phyloP scores from a whole-genome alignment of 2,113 vertebrate species.

The Archocentrus centrarchus region DNA sequence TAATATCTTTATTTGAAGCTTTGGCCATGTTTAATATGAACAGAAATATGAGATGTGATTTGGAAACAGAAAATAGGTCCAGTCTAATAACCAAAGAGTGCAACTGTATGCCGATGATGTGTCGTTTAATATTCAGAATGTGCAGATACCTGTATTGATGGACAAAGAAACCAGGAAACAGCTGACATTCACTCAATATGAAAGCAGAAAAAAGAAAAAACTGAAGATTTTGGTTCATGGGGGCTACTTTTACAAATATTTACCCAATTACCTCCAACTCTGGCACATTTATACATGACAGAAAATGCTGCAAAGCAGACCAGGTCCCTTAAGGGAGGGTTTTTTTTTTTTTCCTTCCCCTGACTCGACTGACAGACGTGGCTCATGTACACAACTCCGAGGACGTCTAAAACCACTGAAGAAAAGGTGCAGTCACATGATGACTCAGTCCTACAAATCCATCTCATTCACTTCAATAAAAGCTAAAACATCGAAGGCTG shows the following conservation, averaged over 20 bases:
- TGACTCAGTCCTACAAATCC: neutral
- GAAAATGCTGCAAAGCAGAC: neutral
- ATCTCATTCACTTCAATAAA: neutral
- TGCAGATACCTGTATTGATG: no score
- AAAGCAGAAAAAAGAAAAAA: neutral
- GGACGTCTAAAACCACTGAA: neutral
- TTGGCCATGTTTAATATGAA: neutral
- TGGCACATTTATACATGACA: neutral
- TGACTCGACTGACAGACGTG: neutral
- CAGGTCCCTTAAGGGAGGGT: neutral
- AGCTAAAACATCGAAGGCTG: neutral
- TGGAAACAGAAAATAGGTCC: no score
- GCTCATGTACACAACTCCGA: neutral
- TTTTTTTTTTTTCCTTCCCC: neutral
- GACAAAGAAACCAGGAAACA: neutral
- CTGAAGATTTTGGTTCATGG: neutral
- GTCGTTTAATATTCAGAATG: neutral
- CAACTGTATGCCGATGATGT: neutral
- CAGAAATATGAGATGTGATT: neutral
- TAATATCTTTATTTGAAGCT: neutral
- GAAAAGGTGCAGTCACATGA: constrained; percentile 10
- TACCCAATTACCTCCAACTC: neutral
- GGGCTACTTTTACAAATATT: neutral
- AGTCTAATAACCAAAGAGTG: neutral
- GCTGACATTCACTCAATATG: neutral